Percentiles rank a stretch among this genome's conserved stretches.
These are phyloP conservation scores for Cisticola juncidis DNA, from an alignment of 2,113 vertebrate genomes.

Conservation along the genomic window DNA sequence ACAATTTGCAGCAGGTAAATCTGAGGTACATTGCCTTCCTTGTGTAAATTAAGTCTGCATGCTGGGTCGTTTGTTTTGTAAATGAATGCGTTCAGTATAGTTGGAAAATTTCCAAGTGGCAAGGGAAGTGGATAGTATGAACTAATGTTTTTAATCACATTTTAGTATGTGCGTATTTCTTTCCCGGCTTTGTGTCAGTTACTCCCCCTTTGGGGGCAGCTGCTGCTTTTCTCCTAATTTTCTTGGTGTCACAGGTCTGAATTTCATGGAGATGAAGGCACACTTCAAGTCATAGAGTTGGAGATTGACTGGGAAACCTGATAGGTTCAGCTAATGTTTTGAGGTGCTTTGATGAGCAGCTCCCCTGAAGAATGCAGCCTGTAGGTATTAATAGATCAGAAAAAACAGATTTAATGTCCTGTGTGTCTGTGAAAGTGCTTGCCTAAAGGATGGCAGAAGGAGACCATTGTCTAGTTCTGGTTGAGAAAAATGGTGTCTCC, in stretches of 20 bases:
- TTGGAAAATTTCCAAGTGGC: not conserved
- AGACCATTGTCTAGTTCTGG: not conserved
- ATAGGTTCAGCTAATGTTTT: slow-evolving; percentile 12
- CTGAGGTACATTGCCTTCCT: not conserved
- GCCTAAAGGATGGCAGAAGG: not conserved
- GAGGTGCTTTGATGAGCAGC: not conserved
- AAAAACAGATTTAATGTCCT: not conserved
- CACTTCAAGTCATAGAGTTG: not conserved
- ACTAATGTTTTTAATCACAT: accelerated
- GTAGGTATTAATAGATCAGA: not conserved
- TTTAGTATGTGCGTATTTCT: not conserved
- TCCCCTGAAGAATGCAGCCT: not conserved
- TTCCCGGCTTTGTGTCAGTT: not conserved
- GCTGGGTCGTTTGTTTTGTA: not conserved
- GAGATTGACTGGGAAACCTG: not conserved
- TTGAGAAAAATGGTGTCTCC: not conserved
- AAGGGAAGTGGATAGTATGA: not conserved
- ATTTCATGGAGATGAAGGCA: not conserved
- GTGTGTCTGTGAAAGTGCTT: not conserved
- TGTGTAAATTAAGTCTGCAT: not conserved
- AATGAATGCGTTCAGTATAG: not conserved
- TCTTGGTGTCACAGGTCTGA: not conserved
- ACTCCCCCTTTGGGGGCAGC: not conserved
- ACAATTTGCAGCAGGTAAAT: not conserved
- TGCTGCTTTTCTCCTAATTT: not conserved